Percentiles rank a stretch among this genome's conserved stretches.
Evolutionary conservation across 1,140 invertebrate species (phyloP).

Genomic region (Globodera rostochiensis): DNA sequence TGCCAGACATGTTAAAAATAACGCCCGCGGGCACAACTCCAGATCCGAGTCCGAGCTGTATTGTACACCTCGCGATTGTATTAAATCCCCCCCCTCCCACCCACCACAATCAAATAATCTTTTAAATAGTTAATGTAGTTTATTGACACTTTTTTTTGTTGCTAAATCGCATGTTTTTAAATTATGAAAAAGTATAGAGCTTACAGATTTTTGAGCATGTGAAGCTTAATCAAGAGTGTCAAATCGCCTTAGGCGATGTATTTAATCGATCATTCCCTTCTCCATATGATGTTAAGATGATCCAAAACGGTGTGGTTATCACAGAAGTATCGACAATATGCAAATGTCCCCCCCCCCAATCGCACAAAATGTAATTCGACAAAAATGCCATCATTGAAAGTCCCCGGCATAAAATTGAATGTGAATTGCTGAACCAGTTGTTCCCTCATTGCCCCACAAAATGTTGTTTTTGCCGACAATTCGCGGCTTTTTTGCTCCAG

Average conservation of each 20-base stretch:
- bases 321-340: neutral
- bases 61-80: neutral
- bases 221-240: no score
- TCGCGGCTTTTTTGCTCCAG: neutral
- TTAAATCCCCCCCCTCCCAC: neutral
- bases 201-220: no score
- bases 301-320: neutral
- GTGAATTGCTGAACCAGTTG: slow-evolving; percentile 6
- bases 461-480: neutral
- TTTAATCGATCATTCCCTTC: no score
- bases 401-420: neutral
- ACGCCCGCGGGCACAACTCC: neutral
- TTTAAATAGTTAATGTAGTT: no score
- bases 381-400: neutral
- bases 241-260: no score
- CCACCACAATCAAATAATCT: neutral
- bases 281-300: no score
- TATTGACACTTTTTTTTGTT: no score
- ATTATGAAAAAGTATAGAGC: no score
- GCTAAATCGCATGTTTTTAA: no score
- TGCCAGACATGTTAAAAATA: neutral
- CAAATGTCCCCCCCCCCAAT: neutral
- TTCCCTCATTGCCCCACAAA: neutral
- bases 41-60: neutral
- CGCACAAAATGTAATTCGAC: neutral